Base-by-base conservation (phyloP, 1,140 invertebrate species). In the Pachyrhynchus sulphureomaculatus region DNA sequence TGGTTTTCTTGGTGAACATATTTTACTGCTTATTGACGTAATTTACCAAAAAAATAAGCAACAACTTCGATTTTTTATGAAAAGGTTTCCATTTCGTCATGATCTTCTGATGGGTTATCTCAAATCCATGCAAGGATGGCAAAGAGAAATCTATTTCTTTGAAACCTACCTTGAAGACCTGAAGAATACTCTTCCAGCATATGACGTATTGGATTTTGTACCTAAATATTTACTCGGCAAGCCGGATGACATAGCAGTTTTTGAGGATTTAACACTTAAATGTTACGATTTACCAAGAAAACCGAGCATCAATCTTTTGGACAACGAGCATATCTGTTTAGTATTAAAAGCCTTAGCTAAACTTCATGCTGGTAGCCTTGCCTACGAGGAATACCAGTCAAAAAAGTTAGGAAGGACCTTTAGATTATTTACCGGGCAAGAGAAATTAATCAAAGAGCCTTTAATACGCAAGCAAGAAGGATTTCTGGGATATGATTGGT, bases 1-100 rank as follows among this genome's bases (percentile, higher is more conserved):
- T 2, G 83, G 83, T 23, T 83, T 78, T 60, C 62, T 84, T 6
- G 79, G 81, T 0, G 74, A 78, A 12, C 82, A 85, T 66, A 72
- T 74, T 59, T 61, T 67, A 53, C 41, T 76, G 17, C 58, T 18
- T 24, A 64, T 74, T 39, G 61, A 47, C 34, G 65, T 59, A 36
- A 42, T 58, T 0, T 17, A 39, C 15, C 53, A 8, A 45, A 64
- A 47, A 36, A 63, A 62, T 62, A 29, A 10, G 9, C 32, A 36
- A 10, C 66, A 66, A 0, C 26, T 75, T 9, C 66, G 63, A 1
- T 82, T 81, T 55, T 84, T 85, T 41, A 68, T 79, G 1, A 85
- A 85, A 62, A 59, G 71, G 0, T 62, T 81, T 0, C 82, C 83
- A 0, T 66, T 68, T 10, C 72, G 76, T 8, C 64, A 78, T 41